These are phyloP conservation scores for Agapetus fuscipes DNA, from an alignment of 2,888 invertebrate species.

Conservation along the genomic window DNA sequence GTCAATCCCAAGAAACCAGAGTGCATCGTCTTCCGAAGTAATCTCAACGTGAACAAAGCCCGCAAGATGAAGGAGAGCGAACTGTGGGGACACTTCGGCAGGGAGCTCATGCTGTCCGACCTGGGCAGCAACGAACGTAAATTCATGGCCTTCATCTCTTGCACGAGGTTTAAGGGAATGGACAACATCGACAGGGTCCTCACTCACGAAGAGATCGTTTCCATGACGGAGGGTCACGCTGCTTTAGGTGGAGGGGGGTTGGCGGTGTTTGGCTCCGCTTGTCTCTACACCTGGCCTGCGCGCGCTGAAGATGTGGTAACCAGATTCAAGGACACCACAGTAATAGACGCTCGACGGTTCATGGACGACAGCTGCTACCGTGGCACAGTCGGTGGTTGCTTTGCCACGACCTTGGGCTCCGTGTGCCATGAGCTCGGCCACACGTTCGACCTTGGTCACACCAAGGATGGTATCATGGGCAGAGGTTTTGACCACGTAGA, in stretches of 20 bases:
- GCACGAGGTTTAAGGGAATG: conserved; percentile 66
- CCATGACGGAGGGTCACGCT: conserved; percentile 70
- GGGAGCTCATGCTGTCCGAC: conserved; percentile 68
- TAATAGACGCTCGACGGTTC: conserved; percentile 60
- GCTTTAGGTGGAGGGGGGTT: conserved; percentile 88
- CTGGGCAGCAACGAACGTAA: conserved; percentile 61
- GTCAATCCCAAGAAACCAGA: conserved; percentile 45
- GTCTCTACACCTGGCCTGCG: conserved; percentile 84
- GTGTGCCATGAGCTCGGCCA: conserved; percentile 91
- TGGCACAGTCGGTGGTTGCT: conserved; percentile 78
- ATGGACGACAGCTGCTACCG: conserved; percentile 92
- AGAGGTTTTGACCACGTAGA: conserved; percentile 79
- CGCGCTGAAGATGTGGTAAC: conserved; percentile 55
- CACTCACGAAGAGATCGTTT: conserved; percentile 59
- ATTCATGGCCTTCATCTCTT: conserved; percentile 82
- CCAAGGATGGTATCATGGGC: conserved; percentile 87
- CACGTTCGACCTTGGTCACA: conserved; percentile 89
- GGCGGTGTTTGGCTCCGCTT: conserved; percentile 84
- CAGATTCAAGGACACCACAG: conserved; percentile 40
- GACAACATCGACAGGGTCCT: conserved; percentile 47
- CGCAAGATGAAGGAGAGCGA: conserved; percentile 65
- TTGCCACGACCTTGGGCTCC: conserved; percentile 83
- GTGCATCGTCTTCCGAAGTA: conserved; percentile 67
- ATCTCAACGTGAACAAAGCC: conserved; percentile 59
- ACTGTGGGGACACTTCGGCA: conserved; percentile 76